A percentile compares a stretch with the other conserved stretches of the same genome.
These are phyloP conservation scores for Hydrocynus forskahlii DNA, from an alignment of 2,797 vertebrate species.

Conservation along the genomic window DNA sequence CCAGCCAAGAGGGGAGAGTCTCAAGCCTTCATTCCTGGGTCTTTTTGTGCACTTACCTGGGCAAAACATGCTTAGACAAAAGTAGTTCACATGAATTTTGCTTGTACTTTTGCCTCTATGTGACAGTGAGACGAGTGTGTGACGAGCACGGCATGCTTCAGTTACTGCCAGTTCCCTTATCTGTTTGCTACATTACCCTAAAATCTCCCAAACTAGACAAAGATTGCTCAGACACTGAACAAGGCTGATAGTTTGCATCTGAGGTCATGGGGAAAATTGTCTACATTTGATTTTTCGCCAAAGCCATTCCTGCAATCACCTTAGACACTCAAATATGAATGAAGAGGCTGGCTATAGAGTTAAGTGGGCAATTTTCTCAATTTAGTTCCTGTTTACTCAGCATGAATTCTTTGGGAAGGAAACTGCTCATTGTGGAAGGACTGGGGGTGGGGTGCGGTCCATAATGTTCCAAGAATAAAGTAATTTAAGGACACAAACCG, in stretches of 20 bases:
- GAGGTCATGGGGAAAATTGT: neutral
- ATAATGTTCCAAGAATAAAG: neutral
- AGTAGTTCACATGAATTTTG: too few relatives aligned
- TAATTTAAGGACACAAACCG: constrained; percentile 26
- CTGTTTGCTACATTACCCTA: neutral
- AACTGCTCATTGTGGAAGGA: constrained; percentile 26
- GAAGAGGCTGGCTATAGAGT: constrained; percentile 42
- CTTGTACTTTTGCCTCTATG: too few relatives aligned
- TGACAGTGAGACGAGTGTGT: neutral
- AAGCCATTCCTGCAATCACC: neutral
- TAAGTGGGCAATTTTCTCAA: constrained; percentile 50
- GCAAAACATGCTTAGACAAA: too few relatives aligned
- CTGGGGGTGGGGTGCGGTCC: neutral
- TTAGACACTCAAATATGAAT: neutral
- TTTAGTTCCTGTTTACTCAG: constrained; percentile 47
- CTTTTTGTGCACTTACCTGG: too few relatives aligned
- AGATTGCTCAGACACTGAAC: too few relatives aligned
- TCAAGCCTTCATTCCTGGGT: too few relatives aligned
- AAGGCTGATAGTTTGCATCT: neutral
- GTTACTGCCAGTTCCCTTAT: neutral
- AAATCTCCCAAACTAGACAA: neutral
- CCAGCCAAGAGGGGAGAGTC: too few relatives aligned
- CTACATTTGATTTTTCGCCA: neutral
- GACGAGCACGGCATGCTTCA: neutral
- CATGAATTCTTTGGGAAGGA: constrained; percentile 15